Conservation (phyloP, 2,113 vertebrate genomes). For the Sisor rabdophorus region DNA sequence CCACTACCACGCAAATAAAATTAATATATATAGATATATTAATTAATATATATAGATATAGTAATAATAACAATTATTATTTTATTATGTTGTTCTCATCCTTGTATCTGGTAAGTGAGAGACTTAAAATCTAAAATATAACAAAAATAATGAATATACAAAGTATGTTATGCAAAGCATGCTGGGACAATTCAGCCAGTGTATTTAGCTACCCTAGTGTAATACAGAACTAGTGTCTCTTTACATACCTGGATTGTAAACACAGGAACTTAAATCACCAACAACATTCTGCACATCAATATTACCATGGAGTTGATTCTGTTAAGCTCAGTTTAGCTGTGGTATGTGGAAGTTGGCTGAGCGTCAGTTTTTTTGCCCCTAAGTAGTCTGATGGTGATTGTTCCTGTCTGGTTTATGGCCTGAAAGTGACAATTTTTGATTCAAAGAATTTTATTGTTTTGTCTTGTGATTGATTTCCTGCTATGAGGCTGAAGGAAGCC, state of each 20-base stretch:
- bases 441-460: conserved; percentile 43
- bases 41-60: too few relatives aligned
- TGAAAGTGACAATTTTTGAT: conserved; percentile 1
- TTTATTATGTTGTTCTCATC: too few relatives aligned
- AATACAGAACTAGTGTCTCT: neutral
- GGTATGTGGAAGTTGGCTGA: conserved; percentile 9
- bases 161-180: conserved; percentile 6
- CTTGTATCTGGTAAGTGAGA: neutral
- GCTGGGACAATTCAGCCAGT: neutral
- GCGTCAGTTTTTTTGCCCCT: neutral
- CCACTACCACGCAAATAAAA: too few relatives aligned
- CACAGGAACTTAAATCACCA: neutral
- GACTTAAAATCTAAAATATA: neutral
- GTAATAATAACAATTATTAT: too few relatives aligned
- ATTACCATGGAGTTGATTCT: neutral
- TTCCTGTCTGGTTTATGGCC: conserved; percentile 17
- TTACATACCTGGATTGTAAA: neutral
- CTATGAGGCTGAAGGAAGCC: conserved; percentile 19
- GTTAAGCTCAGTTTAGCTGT: neutral
- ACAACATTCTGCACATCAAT: neutral
- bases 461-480: conserved; percentile 30
- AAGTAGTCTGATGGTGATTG: conserved; percentile 24
- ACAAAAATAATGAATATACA: neutral
- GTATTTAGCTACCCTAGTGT: neutral
- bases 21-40: too few relatives aligned